phyloP scores from a whole-genome alignment of 2,113 vertebrate genomes.

The Copsychus sechellarum region DNA sequence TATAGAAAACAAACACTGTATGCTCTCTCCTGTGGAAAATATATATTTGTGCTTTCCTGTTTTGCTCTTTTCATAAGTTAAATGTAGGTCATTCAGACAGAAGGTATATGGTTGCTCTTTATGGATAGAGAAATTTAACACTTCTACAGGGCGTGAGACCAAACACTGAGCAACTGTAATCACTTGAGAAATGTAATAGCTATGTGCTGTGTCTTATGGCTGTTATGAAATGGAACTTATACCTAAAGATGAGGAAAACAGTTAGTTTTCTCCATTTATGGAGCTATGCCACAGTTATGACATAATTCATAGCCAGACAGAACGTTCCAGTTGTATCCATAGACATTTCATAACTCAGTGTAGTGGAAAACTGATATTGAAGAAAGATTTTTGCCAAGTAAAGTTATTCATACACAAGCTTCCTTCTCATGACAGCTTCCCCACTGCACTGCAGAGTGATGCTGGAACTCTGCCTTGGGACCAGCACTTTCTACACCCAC shows the following conservation, averaged over 20 bases:
- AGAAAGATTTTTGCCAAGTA: conserved; percentile 62
- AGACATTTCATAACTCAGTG: conserved; percentile 67
- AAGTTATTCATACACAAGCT: conserved; percentile 67
- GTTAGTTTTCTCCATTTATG: conserved; percentile 67
- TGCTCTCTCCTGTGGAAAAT: conserved; percentile 32
- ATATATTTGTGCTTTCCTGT: conserved; percentile 43
- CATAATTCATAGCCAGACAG: conserved; percentile 69
- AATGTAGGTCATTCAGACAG: conserved; percentile 49
- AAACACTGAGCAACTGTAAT: conserved; percentile 59
- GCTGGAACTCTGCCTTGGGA: conserved; percentile 39
- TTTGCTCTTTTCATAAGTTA: conserved; percentile 31
- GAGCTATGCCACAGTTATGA: conserved; percentile 68
- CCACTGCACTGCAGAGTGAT: neutral
- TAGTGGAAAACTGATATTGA: conserved; percentile 70
- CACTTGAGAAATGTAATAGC: conserved; percentile 67
- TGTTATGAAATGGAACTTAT: conserved; percentile 68
- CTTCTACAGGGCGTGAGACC: conserved; percentile 52
- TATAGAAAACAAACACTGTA: conserved; percentile 38
- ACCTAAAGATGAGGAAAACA: conserved; percentile 73
- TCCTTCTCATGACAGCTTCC: conserved; percentile 62
- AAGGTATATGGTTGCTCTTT: conserved; percentile 41
- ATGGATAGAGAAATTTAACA: conserved; percentile 44
- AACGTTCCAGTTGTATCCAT: conserved; percentile 68
- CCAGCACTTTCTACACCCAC: conserved; percentile 47
- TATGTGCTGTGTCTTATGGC: conserved; percentile 58